phyloP scores from a whole-genome alignment of 2,888 invertebrate genomes.

The Drosophila emarginata region DNA sequence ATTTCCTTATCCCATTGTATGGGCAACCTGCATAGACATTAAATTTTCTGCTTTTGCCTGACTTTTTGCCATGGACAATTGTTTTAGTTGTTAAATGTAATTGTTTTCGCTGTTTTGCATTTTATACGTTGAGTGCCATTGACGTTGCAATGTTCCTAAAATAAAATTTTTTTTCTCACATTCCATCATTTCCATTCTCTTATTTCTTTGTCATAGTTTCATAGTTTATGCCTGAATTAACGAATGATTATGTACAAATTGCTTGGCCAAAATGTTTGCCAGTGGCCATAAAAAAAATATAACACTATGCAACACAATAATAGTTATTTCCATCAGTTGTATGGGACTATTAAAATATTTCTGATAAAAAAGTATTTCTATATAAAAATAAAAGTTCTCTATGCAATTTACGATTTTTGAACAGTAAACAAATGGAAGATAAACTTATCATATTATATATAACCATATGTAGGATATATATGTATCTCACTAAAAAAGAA shows the following conservation, averaged over 20 bases:
- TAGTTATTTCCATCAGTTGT: no score
- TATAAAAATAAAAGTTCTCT: no score
- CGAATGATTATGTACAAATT: constrained; percentile 24
- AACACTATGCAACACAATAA: background rate
- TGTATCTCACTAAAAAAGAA: no score
- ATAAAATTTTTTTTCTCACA: no score
- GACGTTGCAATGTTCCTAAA: constrained; percentile 5
- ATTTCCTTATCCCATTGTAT: background rate
- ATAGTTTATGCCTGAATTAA: constrained; percentile 3
- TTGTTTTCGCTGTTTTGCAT: constrained; percentile 27
- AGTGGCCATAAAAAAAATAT: background rate
- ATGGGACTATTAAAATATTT: no score
- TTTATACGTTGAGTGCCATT: constrained; percentile 7
- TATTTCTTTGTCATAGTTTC: background rate
- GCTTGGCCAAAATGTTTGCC: constrained; percentile 2
- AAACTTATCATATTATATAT: no score
- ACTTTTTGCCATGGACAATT: constrained; percentile 30
- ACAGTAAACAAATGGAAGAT: no score
- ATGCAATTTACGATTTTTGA: no score
- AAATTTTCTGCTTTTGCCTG: constrained; percentile 6
- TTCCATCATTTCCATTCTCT: background rate
- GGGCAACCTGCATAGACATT: constrained; percentile 12
- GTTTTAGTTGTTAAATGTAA: constrained; percentile 27
- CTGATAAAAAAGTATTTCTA: no score
- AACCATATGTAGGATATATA: no score